A percentile compares a stretch with the other conserved stretches of the same genome.
Conservation (phyloP, 1,140 invertebrate species). For the Parapsyche elsis region DNA sequence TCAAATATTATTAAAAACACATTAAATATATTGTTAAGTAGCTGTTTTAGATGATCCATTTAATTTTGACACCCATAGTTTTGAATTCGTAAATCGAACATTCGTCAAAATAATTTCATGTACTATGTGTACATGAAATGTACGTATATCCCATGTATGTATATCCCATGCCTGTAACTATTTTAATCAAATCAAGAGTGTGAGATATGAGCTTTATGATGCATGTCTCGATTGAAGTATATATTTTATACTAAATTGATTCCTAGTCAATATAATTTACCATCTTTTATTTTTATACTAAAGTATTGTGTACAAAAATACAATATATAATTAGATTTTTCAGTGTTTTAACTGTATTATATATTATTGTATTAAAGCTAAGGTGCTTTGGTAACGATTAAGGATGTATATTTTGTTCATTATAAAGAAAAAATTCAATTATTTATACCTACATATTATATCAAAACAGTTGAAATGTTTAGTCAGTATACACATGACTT, state of each 20-base stretch:
- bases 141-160: neutral
- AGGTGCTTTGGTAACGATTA: neutral
- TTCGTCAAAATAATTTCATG: neutral
- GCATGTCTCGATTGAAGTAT: neutral
- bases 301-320: conserved; percentile 46
- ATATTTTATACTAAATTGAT: conserved; percentile 29
- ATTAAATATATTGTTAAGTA: too few species aligned
- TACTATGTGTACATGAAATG: neutral
- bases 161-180: neutral
- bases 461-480: neutral
- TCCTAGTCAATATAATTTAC: conserved; percentile 55
- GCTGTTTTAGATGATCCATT: too few species aligned
- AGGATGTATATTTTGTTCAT: conserved; percentile 4
- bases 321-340: conserved; percentile 26
- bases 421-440: neutral
- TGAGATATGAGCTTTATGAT: neutral
- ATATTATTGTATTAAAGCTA: neutral
- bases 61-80: too few species aligned
- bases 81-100: too few species aligned
- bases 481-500: neutral
- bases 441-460: neutral
- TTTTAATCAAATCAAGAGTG: neutral
- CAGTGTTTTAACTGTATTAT: neutral
- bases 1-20: neutral
- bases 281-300: conserved; percentile 45